A percentile compares a stretch with the other conserved stretches of the same genome.
phyloP scores from a whole-genome alignment of 2,797 vertebrate species.

The Myioborus miniatus region DNA sequence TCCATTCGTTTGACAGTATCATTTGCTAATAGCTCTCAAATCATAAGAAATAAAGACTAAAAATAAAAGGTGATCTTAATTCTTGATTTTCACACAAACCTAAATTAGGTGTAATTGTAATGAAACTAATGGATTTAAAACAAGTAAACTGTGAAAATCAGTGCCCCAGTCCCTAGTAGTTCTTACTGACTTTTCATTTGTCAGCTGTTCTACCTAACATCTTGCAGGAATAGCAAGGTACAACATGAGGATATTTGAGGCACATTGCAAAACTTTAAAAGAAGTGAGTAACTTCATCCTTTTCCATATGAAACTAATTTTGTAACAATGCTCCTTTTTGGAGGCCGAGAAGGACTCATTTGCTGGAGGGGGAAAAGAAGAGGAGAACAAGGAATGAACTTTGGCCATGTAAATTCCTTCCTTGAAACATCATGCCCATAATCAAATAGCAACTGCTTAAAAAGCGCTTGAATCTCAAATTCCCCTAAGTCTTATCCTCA shows the following conservation, averaged over 20 bases:
- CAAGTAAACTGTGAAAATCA: neutral
- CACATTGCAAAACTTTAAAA: neutral
- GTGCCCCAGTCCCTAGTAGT: neutral
- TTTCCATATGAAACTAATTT: neutral
- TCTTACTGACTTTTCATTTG: neutral
- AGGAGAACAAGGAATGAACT: neutral
- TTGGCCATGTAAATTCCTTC: neutral
- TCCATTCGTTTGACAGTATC: neutral
- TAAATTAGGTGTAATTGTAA: conserved; percentile 1
- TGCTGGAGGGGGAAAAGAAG: neutral
- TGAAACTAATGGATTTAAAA: neutral
- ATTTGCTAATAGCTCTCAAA: neutral
- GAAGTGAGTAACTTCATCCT: neutral
- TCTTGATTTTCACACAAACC: neutral
- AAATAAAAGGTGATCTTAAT: neutral
- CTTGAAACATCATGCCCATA: neutral
- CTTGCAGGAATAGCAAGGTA: neutral
- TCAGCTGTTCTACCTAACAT: neutral
- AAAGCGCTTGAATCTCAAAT: neutral
- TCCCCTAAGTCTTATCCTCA: neutral
- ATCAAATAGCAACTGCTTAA: neutral
- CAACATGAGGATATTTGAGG: rapidly evolving
- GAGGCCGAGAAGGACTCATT: neutral
- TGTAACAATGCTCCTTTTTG: neutral
- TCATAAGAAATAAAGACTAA: neutral